Base-by-base conservation (phyloP, 2,888 invertebrate species). In the Acanthococcus lagerstroemiae region DNA sequence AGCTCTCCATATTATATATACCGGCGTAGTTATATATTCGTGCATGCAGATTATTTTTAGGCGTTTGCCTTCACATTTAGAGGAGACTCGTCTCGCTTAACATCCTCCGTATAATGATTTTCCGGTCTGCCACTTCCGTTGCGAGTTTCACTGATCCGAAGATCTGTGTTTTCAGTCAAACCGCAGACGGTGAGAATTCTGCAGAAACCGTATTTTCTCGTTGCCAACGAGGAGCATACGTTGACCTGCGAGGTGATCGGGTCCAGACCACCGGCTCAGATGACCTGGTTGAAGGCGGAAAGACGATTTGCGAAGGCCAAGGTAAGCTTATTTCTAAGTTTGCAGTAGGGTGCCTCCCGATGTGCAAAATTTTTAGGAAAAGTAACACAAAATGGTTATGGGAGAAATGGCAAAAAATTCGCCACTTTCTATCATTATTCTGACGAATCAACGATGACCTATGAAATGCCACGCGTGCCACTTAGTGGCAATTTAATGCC, bases 211-310 rank as follows among this genome's bases (percentile, higher is more conserved):
- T 79, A 80, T 72, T 82, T 86, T 72, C 80, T 93, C 68, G 89
- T 91, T 37, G 90, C 91, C 0, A 88, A 87, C 69, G 82, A 88
- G 72, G 84, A 84, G 73, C 88, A 90, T 70, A 87, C 89, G 73
- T 81, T 93, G 71, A 85, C 85, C 44, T 94, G 93, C 75, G 85
- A 86, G 75, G 85, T 89, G 0, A 82, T 85, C 54, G 93, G 93
- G 1, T 90, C 93, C 3, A 79, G 90, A 69, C 92, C 93, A 1
- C 86, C 92, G 0, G 90, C 92, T 0, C 82, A 85, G 73, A 85
- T 93, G 69, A 84, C 86, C 0, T 93, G 93, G 93, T 89, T 85
- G 83, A 82, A 90, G 78, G 37, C n/a, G 37, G 37, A 37, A 15
- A 9, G 37, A 37, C 37, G 37, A 37, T 2, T 37, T n/a, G n/a